Evolutionary conservation across 30 jellyfish, hydroid and myxozoan genomes (phyloP), one percentile per base, ranked within the genome.

Genomic region (Aurelia coerulea): DNA sequence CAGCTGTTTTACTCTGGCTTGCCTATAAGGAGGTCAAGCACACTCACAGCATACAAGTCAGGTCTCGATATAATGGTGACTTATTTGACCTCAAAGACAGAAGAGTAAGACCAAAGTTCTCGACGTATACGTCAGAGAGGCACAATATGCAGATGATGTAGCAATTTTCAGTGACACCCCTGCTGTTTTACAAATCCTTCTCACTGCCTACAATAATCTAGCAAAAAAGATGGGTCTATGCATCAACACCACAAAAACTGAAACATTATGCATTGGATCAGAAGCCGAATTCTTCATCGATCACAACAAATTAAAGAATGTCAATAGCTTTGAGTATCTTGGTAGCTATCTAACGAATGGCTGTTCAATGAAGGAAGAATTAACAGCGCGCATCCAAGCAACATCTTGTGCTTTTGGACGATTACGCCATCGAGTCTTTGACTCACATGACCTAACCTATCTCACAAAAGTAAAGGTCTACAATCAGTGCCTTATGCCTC

Each of bases 131-230:
- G 66, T 88, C 88, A 68, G 96, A 78, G 96, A 88, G 59, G 91
- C 96, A 34, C 79, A 75, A 67, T 66, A 87, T 87, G 96, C 96
- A 2, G 96, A 87, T 62, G 90, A 76, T 60, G 56, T 87, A 35
- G 96, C 85, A 50, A 77, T 87, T 50, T 76, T 77, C 86, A 65
- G 86, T 39, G 96, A 87, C 90, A 23, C 86, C 12, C 68, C 96
- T 46, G 68, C 64, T 59, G 86, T 80, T 18, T 70, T 87, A 77
- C 96, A 87, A 62, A 50, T 37, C 68, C 86, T 87, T 19, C 68
- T 77, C 29, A 78, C 76, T 29, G 86, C 70, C 59, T 87, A 63
- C 85, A 87, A 87, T 68, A 60, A 78, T 67, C 78, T 87, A 37
- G 96, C 96, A 10, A 65, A 42, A 76, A 41, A 58, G 39, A 77